These are phyloP conservation scores for Monochamus alternatus DNA, from an alignment of 2,888 invertebrate genomes.

Conservation along the genomic window DNA sequence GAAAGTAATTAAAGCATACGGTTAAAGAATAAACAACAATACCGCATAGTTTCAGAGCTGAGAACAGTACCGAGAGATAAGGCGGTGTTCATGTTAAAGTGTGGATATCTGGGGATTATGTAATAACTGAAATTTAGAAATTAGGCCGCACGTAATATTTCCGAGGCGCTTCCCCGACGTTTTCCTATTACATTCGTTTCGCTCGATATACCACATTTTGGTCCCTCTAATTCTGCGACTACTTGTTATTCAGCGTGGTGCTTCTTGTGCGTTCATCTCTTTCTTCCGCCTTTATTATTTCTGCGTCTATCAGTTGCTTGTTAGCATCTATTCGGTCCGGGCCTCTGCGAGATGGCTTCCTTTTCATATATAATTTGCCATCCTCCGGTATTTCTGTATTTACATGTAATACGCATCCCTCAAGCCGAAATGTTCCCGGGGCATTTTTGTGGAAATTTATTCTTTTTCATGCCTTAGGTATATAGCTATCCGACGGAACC, in stretches of 20 bases:
- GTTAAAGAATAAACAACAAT: background rate
- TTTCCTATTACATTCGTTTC: conserved; percentile 61
- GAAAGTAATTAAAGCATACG: background rate
- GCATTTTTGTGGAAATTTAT: conserved; percentile 62
- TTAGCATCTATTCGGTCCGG: conserved; percentile 63
- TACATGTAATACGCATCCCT: conserved; percentile 63
- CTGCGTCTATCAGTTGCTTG: conserved; percentile 67
- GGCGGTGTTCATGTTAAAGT: conserved; percentile 34
- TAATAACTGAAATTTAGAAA: conserved; percentile 53
- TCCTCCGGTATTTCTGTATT: conserved; percentile 64
- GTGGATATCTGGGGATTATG: conserved; percentile 49
- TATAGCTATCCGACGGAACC: conserved; percentile 33
- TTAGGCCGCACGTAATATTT: conserved; percentile 55
- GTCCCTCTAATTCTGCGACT: conserved; percentile 63
- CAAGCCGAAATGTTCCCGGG: conserved; percentile 54
- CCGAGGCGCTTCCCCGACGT: conserved; percentile 53
- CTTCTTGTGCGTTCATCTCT: conserved; percentile 55
- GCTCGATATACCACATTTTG: conserved; percentile 62
- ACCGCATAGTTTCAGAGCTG: background rate
- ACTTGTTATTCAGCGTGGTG: conserved; percentile 66
- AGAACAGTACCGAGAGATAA: conserved; percentile 43
- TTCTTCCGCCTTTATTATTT: conserved; percentile 65
- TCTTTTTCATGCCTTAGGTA: conserved; percentile 48
- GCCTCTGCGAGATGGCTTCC: conserved; percentile 49
- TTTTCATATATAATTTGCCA: conserved; percentile 64